Evolutionary conservation across 2,888 invertebrate species (phyloP).

Genomic region (Drosophila conformis): DNA sequence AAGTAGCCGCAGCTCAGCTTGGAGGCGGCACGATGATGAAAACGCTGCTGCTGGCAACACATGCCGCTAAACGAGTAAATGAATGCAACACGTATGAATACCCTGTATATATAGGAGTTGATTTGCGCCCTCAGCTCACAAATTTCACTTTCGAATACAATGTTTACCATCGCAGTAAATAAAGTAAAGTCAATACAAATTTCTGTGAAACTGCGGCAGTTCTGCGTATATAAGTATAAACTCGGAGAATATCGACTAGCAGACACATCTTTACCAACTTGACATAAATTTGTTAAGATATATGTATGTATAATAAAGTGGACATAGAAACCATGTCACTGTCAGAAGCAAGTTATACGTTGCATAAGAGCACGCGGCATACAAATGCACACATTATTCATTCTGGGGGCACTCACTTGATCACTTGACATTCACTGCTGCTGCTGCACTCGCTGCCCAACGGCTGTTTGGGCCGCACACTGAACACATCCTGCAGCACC

Average conservation of each 20-base stretch:
- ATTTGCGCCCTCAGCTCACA: neutral
- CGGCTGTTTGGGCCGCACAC: constrained; percentile 88
- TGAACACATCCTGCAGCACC: constrained; percentile 41
- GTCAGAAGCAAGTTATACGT: neutral
- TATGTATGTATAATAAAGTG: neutral
- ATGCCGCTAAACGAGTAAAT: constrained; percentile 87
- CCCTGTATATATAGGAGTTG: neutral
- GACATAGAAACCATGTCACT: neutral
- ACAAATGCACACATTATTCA: neutral
- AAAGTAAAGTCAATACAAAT: no score
- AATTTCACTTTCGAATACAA: neutral
- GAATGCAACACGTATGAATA: neutral
- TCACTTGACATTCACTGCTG: constrained; percentile 94
- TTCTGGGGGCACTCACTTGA: constrained; percentile 81
- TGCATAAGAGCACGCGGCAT: neutral
- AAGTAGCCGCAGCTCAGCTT: constrained; percentile 97
- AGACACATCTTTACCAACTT: neutral
- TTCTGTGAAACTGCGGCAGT: neutral
- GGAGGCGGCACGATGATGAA: constrained; percentile 92
- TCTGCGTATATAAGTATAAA: neutral
- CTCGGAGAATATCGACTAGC: neutral
- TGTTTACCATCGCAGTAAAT: no score
- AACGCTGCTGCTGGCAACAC: constrained; percentile 94
- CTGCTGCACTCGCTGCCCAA: constrained; percentile 93
- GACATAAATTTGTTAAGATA: neutral